Conservation (phyloP, 2,113 vertebrate species). For the Thamnophis sirtalis region DNA sequence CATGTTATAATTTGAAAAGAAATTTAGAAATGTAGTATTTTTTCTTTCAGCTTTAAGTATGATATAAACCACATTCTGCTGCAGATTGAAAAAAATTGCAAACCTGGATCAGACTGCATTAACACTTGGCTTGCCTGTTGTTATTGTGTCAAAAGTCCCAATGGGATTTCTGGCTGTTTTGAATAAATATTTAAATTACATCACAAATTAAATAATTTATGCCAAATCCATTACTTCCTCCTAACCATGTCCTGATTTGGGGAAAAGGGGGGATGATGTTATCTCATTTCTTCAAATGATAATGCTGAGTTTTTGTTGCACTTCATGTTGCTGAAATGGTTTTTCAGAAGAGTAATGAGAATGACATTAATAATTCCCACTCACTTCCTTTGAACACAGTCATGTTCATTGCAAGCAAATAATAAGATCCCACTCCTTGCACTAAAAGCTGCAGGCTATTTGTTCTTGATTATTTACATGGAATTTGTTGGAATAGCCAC, state of each 20-base stretch:
- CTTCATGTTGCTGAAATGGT: background rate
- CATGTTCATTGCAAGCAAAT: slow-evolving; percentile 20
- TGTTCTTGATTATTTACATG: slow-evolving; percentile 12
- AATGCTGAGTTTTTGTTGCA: background rate
- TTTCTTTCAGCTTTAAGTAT: background rate
- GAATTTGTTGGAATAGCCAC: slow-evolving; percentile 10
- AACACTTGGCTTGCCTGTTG: background rate
- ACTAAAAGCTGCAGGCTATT: background rate
- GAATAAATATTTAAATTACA: background rate
- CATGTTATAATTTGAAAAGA: background rate
- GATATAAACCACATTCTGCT: background rate
- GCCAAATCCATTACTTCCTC: background rate
- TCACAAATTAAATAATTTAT: background rate
- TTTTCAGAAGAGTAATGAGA: background rate
- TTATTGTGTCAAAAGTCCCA: background rate
- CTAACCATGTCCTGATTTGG: background rate
- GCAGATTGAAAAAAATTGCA: too few species aligned
- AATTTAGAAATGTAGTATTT: too few species aligned
- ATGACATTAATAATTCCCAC: background rate
- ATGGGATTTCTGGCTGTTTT: background rate
- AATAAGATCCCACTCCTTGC: background rate
- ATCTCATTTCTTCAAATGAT: slow-evolving; percentile 8
- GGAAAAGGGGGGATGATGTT: background rate
- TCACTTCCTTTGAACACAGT: slow-evolving; percentile 17
- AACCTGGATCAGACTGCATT: background rate